Evolutionary conservation across 2,888 invertebrate species (phyloP), one percentile per base, ranked within the genome.

Genomic region (Drosophila birchii): DNA sequence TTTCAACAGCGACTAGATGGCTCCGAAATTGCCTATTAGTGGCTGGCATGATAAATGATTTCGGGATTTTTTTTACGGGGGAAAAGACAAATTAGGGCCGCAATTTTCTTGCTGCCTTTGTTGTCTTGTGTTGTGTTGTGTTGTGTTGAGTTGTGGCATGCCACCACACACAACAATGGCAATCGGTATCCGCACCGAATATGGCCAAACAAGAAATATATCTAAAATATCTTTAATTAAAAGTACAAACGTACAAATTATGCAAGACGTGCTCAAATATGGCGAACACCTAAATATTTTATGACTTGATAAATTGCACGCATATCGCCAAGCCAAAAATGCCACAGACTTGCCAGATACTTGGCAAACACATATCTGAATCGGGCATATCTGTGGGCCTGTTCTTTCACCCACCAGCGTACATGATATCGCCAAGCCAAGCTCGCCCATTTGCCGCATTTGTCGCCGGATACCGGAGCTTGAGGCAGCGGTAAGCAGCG

Each of bases 251-350:
- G 79, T 76, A 81, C 75, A 86, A 89, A 86, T 86, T 89, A 86
- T 86, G 85, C 86, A 86, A 86, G 88, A 86, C 80, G 75, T 82
- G 88, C 78, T 70, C 83, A 89, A 89, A 85, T 89, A 85, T 78
- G 88, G 88, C 88, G 86, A 89, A 82, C 80, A 89, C 86, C 78
- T 89, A 89, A 89, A 85, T 85, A 86, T 86, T 88, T 89, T 76
- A 78, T 72, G 87, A 80, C 76, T 73, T 66, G 64, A 68, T 68
- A 68, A 80, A 86, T 75, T 75, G 75, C 81, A 66, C 86, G 64
- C 66, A 69, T 68, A 68, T 68, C 72, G 59, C 47, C 58, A 39
- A 55, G 38, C 71, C 45, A 47, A 45, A 68, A 45, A 56, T 47
- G 39, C 67, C 70, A 55, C 18, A 68, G 53, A 38, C 51, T 34